These are phyloP conservation scores for Chamaetylas fuelleborni DNA, from an alignment of 2,113 vertebrate genomes.

Conservation along the genomic window DNA sequence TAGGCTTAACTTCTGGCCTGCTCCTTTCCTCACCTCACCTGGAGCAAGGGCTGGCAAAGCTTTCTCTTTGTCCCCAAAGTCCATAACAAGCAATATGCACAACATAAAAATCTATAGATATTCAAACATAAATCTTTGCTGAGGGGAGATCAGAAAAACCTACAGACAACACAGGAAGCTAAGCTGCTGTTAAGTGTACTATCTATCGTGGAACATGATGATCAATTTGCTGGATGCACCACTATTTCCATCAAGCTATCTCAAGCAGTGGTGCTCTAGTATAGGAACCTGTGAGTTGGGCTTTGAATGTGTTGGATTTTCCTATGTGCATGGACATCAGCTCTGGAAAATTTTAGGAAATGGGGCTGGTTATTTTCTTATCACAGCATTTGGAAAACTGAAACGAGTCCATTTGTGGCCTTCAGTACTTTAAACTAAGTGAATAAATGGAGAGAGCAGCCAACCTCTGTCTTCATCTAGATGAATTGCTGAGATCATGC, in stretches of 20 bases:
- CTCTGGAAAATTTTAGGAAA: background rate
- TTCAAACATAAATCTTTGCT: background rate
- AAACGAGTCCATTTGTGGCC: background rate
- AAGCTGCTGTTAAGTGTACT: background rate
- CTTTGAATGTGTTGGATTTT: background rate
- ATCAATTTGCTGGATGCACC: background rate
- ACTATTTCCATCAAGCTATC: background rate
- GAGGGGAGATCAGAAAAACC: background rate
- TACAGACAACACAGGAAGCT: background rate
- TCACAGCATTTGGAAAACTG: background rate
- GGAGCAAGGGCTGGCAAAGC: background rate
- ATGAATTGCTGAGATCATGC: background rate
- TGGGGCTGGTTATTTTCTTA: background rate
- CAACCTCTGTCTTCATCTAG: background rate
- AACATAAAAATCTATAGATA: background rate
- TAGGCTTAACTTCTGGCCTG: background rate
- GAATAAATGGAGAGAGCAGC: background rate
- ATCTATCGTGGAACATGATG: fast-evolving
- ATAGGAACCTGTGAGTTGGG: background rate
- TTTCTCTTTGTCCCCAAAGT: background rate
- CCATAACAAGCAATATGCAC: background rate
- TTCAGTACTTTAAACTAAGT: background rate
- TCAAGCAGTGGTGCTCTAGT: background rate
- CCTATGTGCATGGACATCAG: background rate
- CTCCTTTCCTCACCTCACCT: background rate